Conservation (phyloP, 2,797 vertebrate genomes). For the Tapera naevia region DNA sequence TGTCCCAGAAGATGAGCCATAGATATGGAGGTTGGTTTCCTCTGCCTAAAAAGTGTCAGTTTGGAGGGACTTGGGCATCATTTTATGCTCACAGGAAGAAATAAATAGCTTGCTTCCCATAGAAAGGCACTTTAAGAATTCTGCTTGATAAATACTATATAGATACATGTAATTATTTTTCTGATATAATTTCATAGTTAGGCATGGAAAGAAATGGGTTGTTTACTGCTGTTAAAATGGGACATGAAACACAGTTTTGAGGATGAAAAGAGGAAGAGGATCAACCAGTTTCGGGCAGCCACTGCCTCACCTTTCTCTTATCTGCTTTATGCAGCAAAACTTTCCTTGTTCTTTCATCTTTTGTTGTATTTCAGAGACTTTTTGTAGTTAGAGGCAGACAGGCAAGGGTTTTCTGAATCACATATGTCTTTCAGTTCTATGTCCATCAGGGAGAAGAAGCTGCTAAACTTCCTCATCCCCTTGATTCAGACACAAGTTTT, state of each 20-base stretch:
- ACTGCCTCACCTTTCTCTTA: not conserved
- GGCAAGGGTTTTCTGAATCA: not conserved
- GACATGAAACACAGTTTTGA: not conserved
- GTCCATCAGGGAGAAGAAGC: not conserved
- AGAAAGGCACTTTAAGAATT: not conserved
- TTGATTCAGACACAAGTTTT: not conserved
- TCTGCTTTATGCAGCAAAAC: not conserved
- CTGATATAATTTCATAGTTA: conserved; percentile 1
- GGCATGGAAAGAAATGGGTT: not conserved
- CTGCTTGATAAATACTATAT: not conserved
- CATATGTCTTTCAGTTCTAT: fast-evolving
- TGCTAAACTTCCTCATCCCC: not conserved
- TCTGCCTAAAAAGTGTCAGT: not conserved
- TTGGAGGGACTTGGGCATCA: not conserved
- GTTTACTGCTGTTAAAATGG: not conserved
- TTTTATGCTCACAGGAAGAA: not conserved
- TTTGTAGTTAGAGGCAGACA: not conserved
- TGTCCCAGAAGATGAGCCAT: not conserved
- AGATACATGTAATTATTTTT: not conserved
- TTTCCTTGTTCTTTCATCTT: not conserved
- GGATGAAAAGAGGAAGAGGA: not conserved
- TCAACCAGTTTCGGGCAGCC: not conserved
- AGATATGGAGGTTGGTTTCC: not conserved
- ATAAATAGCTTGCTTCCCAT: not conserved
- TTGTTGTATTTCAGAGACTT: not conserved